phyloP scores from a whole-genome alignment of 1,140 invertebrate species.

The Belonocnema kinseyi region DNA sequence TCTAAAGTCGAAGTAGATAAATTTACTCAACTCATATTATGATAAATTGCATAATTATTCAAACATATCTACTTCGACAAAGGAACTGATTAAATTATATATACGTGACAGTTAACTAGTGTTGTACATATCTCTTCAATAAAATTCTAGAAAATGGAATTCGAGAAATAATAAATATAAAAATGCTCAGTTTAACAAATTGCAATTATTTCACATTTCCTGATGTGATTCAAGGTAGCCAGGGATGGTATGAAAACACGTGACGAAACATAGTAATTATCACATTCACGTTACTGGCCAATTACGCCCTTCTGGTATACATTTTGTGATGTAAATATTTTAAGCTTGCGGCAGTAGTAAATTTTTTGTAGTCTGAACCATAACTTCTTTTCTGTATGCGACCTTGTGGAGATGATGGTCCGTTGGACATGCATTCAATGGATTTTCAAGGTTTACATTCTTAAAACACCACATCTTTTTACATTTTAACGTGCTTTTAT shows the following conservation, averaged over 20 bases:
- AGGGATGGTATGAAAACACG: background rate
- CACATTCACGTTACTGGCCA: background rate
- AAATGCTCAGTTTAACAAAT: background rate
- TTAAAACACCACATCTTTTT: slow-evolving; percentile 1
- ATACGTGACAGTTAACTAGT: no score
- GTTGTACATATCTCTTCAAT: no score
- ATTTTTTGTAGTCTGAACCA: background rate
- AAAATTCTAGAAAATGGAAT: no score
- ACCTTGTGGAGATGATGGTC: slow-evolving; percentile 13
- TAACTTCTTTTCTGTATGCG: slow-evolving; percentile 17
- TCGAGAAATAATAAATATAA: no score
- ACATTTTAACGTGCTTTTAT: background rate
- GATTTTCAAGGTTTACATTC: slow-evolving; percentile 22
- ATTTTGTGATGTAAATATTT: slow-evolving; percentile 11
- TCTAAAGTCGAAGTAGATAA: background rate
- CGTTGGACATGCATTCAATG: slow-evolving; percentile 9
- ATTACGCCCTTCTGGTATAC: background rate
- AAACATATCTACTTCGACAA: no score
- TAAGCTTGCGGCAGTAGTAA: slow-evolving; percentile 7
- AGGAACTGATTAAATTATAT: no score
- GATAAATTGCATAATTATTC: background rate
- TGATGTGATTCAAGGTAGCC: background rate
- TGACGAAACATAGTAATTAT: slow-evolving; percentile 3
- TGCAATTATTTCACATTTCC: slow-evolving; percentile 8
- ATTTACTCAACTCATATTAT: background rate